Conservation (phyloP, 2,113 vertebrate genomes). For the Carassius gibelio region DNA sequence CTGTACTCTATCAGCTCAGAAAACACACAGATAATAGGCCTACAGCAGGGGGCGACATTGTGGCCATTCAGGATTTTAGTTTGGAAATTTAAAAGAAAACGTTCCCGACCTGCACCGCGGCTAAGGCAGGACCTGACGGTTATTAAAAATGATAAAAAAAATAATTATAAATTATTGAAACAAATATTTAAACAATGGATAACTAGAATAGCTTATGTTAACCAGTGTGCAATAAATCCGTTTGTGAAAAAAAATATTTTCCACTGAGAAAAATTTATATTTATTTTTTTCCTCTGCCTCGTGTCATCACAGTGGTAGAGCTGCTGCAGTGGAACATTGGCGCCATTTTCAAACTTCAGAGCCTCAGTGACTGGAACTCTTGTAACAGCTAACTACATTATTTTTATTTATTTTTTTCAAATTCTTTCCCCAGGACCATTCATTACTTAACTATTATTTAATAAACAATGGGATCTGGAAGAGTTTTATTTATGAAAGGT, state of each 20-base stretch:
- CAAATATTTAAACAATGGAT: not conserved
- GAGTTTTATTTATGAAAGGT: slow-evolving; percentile 38
- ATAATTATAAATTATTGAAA: slow-evolving; percentile 48
- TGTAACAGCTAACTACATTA: slow-evolving; percentile 33
- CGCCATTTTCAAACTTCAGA: slow-evolving; percentile 61
- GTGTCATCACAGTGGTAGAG: slow-evolving; percentile 56
- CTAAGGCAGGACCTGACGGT: slow-evolving; percentile 48
- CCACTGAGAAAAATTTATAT: slow-evolving; percentile 40
- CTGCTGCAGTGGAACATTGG: slow-evolving; percentile 48
- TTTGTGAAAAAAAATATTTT: slow-evolving; percentile 36
- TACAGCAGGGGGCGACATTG: slow-evolving; percentile 46
- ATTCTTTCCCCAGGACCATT: not conserved
- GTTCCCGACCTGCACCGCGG: slow-evolving; percentile 59
- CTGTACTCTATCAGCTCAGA: not conserved
- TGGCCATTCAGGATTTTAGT: slow-evolving; percentile 20
- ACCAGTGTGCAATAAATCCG: not conserved
- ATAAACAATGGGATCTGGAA: not conserved
- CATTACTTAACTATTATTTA: not conserved
- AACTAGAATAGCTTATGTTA: slow-evolving; percentile 2
- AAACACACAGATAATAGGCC: not conserved
- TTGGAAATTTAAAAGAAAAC: slow-evolving; percentile 59
- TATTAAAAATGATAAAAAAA: slow-evolving; percentile 54
- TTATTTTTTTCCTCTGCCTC: slow-evolving; percentile 54
- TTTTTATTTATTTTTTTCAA: slow-evolving; percentile 5
- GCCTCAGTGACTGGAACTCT: slow-evolving; percentile 54